Evolutionary conservation across 2,113 vertebrate species (phyloP), one percentile per base, ranked within the genome.

Genomic region (Motacilla alba): DNA sequence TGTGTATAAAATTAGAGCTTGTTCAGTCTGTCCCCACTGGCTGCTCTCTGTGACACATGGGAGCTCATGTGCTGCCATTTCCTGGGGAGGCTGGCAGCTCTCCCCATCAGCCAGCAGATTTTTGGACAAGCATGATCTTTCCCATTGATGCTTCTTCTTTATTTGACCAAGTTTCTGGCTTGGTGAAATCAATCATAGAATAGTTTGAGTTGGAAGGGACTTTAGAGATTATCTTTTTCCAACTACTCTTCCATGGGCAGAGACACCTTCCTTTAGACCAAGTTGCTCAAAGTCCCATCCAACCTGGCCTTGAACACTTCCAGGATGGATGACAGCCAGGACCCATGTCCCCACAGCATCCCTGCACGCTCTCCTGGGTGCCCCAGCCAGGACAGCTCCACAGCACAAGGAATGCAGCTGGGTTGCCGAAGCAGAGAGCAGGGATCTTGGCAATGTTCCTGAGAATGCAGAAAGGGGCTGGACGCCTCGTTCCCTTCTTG

Each of bases 1-100:
- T 1, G 4, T 10, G 3, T 92, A 87, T 94, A 96, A 96, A 97
- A 95, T 97, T 93, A 94, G 94, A 93, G 76, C 95, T 95, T 0
- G 0, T 92, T 88, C 87, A 1, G 10, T 87, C 63, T 8, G 1
- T 87, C 84, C 74, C 70, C 6, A 3, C 56, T 79, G 66, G 47
- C 82, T 87, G 74, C 82, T 85, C 86, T 77, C 35, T 7, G 28
- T 3, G 15, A 20, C 37, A 16, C 55, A 74, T 74, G 52, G 84
- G 56, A 93, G 46, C 76, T 91, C 9, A 0, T 60, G 52, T 68
- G 70, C 87, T 84, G 76, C 26, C 35, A 17, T 66, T 89, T 49
- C 33, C 43, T 74, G 3, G 5, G 30, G 68, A 66, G 28, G 14
- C 33, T 39, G 50, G 43, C 82, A 91, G 60, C 41, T 58, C 52